Percentiles rank a stretch among this genome's conserved stretches.
Evolutionary conservation across 2,113 vertebrate genomes (phyloP).

Genomic region (Neotoma lepida): DNA sequence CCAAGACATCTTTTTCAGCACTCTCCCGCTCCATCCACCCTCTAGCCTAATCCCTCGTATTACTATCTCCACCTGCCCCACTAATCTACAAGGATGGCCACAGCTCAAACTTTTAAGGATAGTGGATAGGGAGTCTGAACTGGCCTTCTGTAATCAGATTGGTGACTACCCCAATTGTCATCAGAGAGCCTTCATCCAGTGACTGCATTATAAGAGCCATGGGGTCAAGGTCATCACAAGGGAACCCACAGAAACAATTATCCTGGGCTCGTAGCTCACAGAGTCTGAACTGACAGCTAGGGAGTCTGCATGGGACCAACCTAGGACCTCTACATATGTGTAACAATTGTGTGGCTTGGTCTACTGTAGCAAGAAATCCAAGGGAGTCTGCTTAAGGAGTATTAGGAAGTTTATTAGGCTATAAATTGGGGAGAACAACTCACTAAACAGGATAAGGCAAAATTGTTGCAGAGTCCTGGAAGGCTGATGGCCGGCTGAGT

Average conservation of each 20-base stretch:
- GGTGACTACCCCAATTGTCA: neutral
- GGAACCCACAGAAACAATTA: neutral
- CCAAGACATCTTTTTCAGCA: neutral
- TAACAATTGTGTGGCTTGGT: neutral
- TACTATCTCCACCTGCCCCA: neutral
- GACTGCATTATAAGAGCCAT: neutral
- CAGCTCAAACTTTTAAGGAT: neutral
- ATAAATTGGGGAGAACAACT: no score
- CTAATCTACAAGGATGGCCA: neutral
- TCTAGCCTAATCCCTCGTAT: neutral
- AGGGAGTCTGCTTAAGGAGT: no score
- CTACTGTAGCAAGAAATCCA: neutral
- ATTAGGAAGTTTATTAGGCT: no score
- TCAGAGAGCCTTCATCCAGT: neutral
- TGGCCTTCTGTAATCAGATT: neutral
- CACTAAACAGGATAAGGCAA: no score
- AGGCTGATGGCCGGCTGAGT: no score
- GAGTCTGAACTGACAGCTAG: neutral
- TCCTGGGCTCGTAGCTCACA: neutral
- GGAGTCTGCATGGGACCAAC: neutral
- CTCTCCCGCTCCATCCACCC: neutral
- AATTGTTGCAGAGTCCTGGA: no score
- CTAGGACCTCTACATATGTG: neutral
- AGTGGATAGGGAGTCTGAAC: neutral
- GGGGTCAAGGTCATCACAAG: neutral